phyloP scores from a whole-genome alignment of 2,113 vertebrate genomes.

The Gymnarchus niloticus region DNA sequence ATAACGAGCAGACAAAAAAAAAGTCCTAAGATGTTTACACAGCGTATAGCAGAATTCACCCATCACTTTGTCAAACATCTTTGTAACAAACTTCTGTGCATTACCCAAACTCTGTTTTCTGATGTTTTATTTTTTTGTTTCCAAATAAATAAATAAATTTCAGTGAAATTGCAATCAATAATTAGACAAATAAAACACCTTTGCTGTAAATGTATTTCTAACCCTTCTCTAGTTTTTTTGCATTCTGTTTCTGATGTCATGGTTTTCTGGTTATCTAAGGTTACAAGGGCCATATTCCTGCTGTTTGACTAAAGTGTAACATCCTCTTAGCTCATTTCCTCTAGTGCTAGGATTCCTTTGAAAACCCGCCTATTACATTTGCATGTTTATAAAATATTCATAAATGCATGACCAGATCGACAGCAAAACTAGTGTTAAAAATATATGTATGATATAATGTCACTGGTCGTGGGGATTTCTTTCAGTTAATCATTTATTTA shows the following conservation, averaged over 20 bases:
- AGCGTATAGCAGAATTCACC: too few species aligned
- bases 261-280: background rate
- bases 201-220: background rate
- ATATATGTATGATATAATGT: conserved; percentile 8
- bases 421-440: conserved; percentile 12
- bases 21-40: too few species aligned
- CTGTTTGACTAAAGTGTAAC: conserved; percentile 23
- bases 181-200: background rate
- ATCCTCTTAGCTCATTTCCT: background rate
- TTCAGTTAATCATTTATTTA: conserved; percentile 1
- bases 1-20: background rate
- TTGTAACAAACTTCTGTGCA: background rate
- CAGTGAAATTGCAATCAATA: background rate
- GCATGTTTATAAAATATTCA: background rate
- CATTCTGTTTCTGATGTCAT: background rate
- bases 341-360: background rate
- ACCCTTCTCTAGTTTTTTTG: too few species aligned
- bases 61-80: background rate
- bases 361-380: background rate
- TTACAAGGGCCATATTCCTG: background rate
- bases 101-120: background rate
- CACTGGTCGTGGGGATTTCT: conserved; percentile 1
- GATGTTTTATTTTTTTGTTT: background rate
- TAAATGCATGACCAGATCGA: background rate
- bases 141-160: background rate